Conservation (phyloP, 2,797 vertebrate species). For the Acropternis orthonyx region DNA sequence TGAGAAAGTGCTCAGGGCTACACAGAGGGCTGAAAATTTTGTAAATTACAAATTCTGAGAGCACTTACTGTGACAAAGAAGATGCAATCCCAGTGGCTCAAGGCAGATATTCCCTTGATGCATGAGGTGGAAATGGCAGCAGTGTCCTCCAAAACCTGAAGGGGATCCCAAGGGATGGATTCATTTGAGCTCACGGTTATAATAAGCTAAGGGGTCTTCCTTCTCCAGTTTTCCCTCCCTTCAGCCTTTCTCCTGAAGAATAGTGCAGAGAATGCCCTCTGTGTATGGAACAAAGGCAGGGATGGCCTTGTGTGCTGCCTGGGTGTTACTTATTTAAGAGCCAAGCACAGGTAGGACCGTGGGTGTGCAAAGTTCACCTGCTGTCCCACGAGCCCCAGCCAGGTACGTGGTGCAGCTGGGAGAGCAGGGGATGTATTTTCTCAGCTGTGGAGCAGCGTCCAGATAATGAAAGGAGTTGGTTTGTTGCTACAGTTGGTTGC, state of each 20-base stretch:
- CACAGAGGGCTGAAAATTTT: neutral
- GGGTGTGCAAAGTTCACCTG: neutral
- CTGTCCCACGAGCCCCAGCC: neutral
- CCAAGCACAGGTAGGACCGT: neutral
- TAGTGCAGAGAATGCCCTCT: neutral
- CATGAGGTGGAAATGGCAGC: neutral
- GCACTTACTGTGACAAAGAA: neutral
- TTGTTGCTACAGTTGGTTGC: constrained; percentile 25
- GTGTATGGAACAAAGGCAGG: neutral
- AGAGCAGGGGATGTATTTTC: neutral
- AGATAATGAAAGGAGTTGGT: neutral
- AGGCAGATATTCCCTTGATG: neutral
- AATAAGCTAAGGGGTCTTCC: neutral
- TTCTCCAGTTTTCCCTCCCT: too few species aligned
- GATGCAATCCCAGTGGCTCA: neutral
- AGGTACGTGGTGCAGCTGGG: neutral
- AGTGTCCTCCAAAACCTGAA: neutral
- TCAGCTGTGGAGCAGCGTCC: neutral
- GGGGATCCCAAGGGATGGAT: neutral
- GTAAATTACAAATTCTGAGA: neutral
- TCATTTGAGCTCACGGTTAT: neutral
- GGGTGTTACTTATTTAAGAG: neutral
- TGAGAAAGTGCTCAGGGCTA: neutral
- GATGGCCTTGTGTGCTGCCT: neutral
- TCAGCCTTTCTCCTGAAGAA: neutral